Base-by-base conservation (phyloP, 2,888 invertebrate genomes). In the Lacanobia wlatinum region DNA sequence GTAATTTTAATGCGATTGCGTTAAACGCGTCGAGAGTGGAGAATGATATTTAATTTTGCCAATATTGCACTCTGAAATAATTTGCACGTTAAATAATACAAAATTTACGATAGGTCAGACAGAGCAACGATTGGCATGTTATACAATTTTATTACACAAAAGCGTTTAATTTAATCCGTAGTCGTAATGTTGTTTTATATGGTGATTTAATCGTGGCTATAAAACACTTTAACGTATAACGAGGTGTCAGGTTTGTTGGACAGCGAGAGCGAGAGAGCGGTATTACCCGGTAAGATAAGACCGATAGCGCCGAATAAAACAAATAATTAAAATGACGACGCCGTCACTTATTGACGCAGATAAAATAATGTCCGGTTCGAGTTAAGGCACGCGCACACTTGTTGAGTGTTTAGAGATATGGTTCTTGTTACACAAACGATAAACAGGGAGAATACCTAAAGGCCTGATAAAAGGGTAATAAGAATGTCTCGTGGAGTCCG, bases 61-160 rank as follows among this genome's bases (percentile, higher is more conserved):
- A 62, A 68, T 80, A 71, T 56, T 64, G 48, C 48, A 53, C 48
- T 69, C 62, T 66, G 23, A 64, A 70, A 82, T 74, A 60, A 75
- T 82, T 66, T 73, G 21, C 52, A 48, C 55, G 61, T 75, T 67
- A 70, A 70, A 65, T 75, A 82, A 67, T 79, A 61, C 61, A 60
- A 68, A 64, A 78, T 73, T 64, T 70, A 78, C 65, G 71, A 73
- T 72, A 80, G 70, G 67, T 76, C 70, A 72, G 82, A 86, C 80
- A 80, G 75, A 81, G 76, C 70, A 46, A 59, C 60, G 70, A 81
- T 82, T 81, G 78, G 82, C 78, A 74, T 82, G 83, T 87, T 82
- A 70, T 86, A 88, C 83, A 87, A 81, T 88, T 90, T 88, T 89
- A 90, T 89, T 83, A 88, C 86, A 82, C 84, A 84, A 85, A 84